Conservation (phyloP, 37 sponge, comb jelly and placozoan genomes). For the Geodia barretti region DNA sequence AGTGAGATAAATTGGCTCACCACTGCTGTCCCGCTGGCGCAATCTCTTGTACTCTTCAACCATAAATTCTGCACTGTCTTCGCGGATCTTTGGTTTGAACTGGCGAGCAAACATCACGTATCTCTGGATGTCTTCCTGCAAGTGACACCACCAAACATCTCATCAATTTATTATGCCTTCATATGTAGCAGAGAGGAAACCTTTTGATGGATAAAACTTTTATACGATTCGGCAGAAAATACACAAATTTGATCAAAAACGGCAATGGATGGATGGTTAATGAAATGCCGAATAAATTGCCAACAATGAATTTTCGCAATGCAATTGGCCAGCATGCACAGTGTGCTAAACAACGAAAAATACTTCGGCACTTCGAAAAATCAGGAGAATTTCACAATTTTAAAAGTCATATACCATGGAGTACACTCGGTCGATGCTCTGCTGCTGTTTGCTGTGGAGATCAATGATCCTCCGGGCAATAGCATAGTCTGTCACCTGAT, state of each 20-base stretch:
- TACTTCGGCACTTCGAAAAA: too few relatives aligned
- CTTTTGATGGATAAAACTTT: too few relatives aligned
- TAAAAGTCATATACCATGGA: slow-evolving; percentile 88
- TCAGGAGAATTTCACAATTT: too few relatives aligned
- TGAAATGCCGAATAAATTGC: too few relatives aligned
- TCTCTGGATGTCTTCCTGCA: slow-evolving; percentile 91
- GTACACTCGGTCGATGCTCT: slow-evolving; percentile 80
- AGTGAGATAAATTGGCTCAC: slow-evolving; percentile 30
- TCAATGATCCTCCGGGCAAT: slow-evolving; percentile 97
- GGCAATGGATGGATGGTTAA: too few relatives aligned
- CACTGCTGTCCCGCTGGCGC: slow-evolving; percentile 88
- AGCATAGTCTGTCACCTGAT: slow-evolving; percentile 97
- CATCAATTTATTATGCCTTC: neutral
- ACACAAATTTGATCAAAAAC: too few relatives aligned
- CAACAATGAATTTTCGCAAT: too few relatives aligned
- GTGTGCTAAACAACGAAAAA: too few relatives aligned
- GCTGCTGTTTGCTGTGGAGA: slow-evolving; percentile 77
- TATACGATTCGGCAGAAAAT: too few relatives aligned
- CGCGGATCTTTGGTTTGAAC: slow-evolving; percentile 95
- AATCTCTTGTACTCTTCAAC: slow-evolving; percentile 94
- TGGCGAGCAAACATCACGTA: slow-evolving; percentile 93
- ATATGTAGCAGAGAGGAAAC: too few relatives aligned
- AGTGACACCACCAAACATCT: slow-evolving; percentile 7
- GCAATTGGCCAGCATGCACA: too few relatives aligned
- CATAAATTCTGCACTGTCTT: slow-evolving; percentile 91